phyloP scores from a whole-genome alignment of 2,888 invertebrate species.

The Mystacides longicornis region DNA sequence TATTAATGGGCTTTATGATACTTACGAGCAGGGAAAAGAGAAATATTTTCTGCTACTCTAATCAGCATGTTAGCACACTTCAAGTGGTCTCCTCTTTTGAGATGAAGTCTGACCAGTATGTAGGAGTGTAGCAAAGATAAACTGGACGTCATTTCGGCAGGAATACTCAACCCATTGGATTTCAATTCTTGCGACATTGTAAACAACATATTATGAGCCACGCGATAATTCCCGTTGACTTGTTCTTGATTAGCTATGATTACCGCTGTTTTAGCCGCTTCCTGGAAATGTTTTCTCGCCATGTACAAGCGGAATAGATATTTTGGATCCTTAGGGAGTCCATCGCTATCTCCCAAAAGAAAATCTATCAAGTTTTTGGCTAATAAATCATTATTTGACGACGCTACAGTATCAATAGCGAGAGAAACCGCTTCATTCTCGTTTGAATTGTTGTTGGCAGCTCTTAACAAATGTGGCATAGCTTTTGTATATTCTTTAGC shows the following conservation, averaged over 20 bases:
- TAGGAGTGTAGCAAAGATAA: slow-evolving; percentile 90
- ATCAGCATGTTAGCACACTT: slow-evolving; percentile 86
- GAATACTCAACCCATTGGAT: slow-evolving; percentile 73
- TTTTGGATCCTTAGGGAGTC: slow-evolving; percentile 91
- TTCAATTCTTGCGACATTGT: slow-evolving; percentile 84
- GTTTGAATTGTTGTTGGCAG: slow-evolving; percentile 67
- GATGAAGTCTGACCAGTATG: slow-evolving; percentile 78
- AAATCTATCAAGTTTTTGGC: slow-evolving; percentile 83
- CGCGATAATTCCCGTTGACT: slow-evolving; percentile 80
- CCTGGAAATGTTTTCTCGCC: slow-evolving; percentile 85
- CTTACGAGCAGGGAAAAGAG: slow-evolving; percentile 95
- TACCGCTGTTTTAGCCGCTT: slow-evolving; percentile 95
- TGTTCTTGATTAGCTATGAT: slow-evolving; percentile 89
- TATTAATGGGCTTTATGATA: not conserved
- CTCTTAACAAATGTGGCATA: slow-evolving; percentile 73
- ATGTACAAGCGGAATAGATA: slow-evolving; percentile 93
- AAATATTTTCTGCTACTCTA: slow-evolving; percentile 87
- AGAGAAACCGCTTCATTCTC: slow-evolving; percentile 79
- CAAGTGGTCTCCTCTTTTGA: slow-evolving; percentile 80
- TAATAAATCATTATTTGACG: slow-evolving; percentile 78
- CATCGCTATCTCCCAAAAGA: slow-evolving; percentile 89
- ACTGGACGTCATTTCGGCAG: slow-evolving; percentile 82
- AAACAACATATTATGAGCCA: slow-evolving; percentile 92
- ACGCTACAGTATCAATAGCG: slow-evolving; percentile 88
- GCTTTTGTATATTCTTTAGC: slow-evolving; percentile 82